Percentiles rank a stretch among this genome's conserved stretches.
These are phyloP conservation scores for Pheosia gnoma DNA, from an alignment of 2,888 invertebrate species.

Conservation along the genomic window DNA sequence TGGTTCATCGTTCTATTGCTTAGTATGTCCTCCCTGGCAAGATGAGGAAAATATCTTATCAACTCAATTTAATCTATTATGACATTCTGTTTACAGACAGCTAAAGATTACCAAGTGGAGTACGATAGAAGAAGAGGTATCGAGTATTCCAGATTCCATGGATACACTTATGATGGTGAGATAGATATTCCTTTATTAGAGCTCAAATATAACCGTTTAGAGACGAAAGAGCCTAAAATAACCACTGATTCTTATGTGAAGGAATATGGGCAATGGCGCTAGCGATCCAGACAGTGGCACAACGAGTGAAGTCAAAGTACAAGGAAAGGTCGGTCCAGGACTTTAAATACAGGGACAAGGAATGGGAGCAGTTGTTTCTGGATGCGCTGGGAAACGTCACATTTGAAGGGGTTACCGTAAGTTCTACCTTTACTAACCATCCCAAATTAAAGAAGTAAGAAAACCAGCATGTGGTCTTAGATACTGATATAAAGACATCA, in stretches of 20 bases:
- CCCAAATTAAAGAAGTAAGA: too few species aligned
- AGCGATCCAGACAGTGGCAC: constrained; percentile 95
- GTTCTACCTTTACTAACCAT: constrained; percentile 27
- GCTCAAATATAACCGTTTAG: not conserved
- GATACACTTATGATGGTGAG: constrained; percentile 97
- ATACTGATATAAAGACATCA: too few species aligned
- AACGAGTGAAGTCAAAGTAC: constrained; percentile 86
- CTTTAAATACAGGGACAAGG: constrained; percentile 92
- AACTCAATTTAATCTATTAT: too few species aligned
- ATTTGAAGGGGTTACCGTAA: constrained; percentile 95
- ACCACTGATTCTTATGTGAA: constrained; percentile 25
- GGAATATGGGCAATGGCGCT: constrained; percentile 98
- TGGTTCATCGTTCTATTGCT: too few species aligned
- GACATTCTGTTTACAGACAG: constrained; percentile 85
- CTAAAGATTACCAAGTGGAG: constrained; percentile 93
- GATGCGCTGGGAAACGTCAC: constrained; percentile 95
- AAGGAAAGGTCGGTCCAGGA: constrained; percentile 92
- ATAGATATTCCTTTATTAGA: not conserved
- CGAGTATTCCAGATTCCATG: constrained; percentile 97
- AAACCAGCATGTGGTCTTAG: too few species aligned
- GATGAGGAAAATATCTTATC: too few species aligned
- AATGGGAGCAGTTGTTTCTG: constrained; percentile 94
- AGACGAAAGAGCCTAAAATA: not conserved
- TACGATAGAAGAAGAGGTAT: constrained; percentile 91
- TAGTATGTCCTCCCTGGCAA: too few species aligned